phyloP scores from a whole-genome alignment of 2,113 vertebrate species.

The Tetrao urogallus region DNA sequence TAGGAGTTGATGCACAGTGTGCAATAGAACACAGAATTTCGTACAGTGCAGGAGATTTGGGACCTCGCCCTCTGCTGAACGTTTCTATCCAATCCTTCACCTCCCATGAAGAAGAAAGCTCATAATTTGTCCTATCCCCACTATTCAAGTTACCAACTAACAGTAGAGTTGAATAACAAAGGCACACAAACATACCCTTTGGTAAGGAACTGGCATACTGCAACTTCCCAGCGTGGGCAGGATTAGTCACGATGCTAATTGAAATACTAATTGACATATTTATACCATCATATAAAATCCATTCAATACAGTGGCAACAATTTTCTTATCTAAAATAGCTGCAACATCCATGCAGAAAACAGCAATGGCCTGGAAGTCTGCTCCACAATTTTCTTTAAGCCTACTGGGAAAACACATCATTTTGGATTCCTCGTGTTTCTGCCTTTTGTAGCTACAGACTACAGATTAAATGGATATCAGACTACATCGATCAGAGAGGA shows the following conservation, averaged over 20 bases:
- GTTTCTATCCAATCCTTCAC: background rate
- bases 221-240: slow-evolving; percentile 61
- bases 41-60: slow-evolving; percentile 3
- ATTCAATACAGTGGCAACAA: slow-evolving; percentile 14
- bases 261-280: slow-evolving; percentile 68
- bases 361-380: background rate
- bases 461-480: slow-evolving; percentile 17
- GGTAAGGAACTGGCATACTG: slow-evolving; percentile 24
- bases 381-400: background rate
- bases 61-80: slow-evolving; percentile 14
- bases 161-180: slow-evolving; percentile 18
- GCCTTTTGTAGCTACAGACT: background rate
- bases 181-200: slow-evolving; percentile 52
- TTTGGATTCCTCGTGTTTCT: slow-evolving; percentile 1
- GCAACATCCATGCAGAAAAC: background rate
- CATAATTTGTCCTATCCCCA: slow-evolving; percentile 21
- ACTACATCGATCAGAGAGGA: background rate
- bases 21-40: slow-evolving; percentile 32
- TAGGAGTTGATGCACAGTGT: slow-evolving; percentile 19
- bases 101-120: slow-evolving; percentile 21
- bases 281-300: slow-evolving; percentile 26
- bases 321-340: background rate
- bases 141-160: background rate
- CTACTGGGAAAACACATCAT: background rate
- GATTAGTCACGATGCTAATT: slow-evolving; percentile 70